Evolutionary conservation across 2,888 invertebrate genomes (phyloP), one percentile per base, ranked within the genome.

Genomic region (Tenthredo scrophulariae): DNA sequence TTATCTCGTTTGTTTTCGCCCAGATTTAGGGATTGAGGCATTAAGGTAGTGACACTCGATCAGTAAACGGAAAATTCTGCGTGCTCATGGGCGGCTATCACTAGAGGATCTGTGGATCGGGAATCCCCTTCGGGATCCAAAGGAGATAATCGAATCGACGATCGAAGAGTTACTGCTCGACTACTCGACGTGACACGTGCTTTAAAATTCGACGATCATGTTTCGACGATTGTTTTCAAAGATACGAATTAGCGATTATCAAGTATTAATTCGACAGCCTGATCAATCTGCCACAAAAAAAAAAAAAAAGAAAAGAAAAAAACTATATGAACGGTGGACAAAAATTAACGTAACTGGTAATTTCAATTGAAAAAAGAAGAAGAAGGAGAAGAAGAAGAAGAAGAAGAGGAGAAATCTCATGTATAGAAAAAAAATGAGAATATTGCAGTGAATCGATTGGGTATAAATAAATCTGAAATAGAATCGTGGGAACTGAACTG

Each of bases 1-100:
- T 62, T 62, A 2, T 22, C 62, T 13, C 22, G 26, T 22, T 62
- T 62, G 10, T 62, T 26, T 29, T 67, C 15, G 15, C 33, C 7
- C 6, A 33, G 29, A 33, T 67, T 33, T 67, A 33, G 33, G 67
- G 18, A 67, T 67, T 67, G 67, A 29, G 67, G 67, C 33, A 67
- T 67, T 15, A 67, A 67, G 67, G 33, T 67, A 86, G 85, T 90
- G 88, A 90, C 88, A 87, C 84, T 77, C 85, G 87, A 88, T 88
- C 87, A 85, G 83, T 88, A 87, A 89, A 89, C 90, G 40, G 87
- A 89, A 91, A 91, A 91, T 91, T 89, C 88, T 90, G 87, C 88
- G 87, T 67, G 29, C 88, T 89, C 89, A 67, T 86, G 91, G 91
- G 91, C 91, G 91, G 91, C 88, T 89, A 90, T 91, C 89, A 88